phyloP scores from a whole-genome alignment of 2,888 invertebrate genomes.

The Heterodera filipjevi region DNA sequence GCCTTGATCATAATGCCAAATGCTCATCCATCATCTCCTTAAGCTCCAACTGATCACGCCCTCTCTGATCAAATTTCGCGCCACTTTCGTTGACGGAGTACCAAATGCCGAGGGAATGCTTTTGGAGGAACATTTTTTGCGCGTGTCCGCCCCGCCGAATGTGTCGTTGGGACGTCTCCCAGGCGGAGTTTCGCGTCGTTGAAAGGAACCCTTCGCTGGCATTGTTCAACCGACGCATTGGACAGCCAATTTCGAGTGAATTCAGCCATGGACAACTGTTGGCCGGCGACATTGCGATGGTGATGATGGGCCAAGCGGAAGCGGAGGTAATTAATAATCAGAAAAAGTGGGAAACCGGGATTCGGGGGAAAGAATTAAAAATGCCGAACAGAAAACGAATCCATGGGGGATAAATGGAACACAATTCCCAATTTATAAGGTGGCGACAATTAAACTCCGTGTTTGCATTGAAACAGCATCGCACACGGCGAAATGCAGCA shows the following conservation, averaged over 20 bases:
- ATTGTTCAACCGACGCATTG: constrained; percentile 8
- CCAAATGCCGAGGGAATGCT: neutral
- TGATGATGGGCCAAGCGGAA: neutral
- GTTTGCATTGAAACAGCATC: constrained; percentile 17
- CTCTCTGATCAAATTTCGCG: neutral
- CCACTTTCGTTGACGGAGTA: neutral
- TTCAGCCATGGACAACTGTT: constrained; percentile 34
- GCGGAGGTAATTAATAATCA: neutral
- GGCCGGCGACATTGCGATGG: constrained; percentile 24
- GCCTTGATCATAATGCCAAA: too few relatives aligned
- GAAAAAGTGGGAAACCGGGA: too few relatives aligned
- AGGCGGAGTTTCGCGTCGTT: constrained; percentile 14
- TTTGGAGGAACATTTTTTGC: constrained; percentile 20
- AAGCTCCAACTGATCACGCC: constrained; percentile 15
- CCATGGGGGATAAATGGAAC: too few relatives aligned
- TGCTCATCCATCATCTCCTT: neutral
- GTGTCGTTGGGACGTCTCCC: neutral
- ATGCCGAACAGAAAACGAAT: too few relatives aligned
- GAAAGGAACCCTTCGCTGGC: constrained; percentile 1
- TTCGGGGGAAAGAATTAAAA: too few relatives aligned
- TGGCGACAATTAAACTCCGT: constrained; percentile 9
- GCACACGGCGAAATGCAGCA: constrained; percentile 31
- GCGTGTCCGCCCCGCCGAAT: constrained; percentile 18
- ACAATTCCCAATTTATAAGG: neutral
- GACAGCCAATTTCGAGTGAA: constrained; percentile 25